Base-by-base conservation (phyloP, 2,888 invertebrate genomes). In the Marasmarcha lunaedactyla region DNA sequence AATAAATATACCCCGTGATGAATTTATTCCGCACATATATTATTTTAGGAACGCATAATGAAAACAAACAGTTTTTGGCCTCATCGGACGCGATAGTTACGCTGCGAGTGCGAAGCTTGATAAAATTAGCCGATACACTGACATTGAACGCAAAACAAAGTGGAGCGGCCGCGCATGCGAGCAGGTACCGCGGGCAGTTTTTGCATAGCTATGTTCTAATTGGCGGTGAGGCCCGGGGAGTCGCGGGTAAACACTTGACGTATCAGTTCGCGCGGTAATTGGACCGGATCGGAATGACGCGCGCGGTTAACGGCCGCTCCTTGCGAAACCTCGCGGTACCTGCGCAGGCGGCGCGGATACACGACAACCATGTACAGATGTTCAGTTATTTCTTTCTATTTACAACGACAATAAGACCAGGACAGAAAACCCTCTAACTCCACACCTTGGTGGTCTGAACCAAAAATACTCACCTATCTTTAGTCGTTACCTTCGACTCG, bases 141-240 rank as follows among this genome's bases (percentile, higher is more conserved):
- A 81, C 81, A 81, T 81, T 81, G 79, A 78, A 81, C 78, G 78
- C 71, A 73, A 78, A 76, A 78, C 77, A 77, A 78, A 77, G 72
- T 78, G 10, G 50, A 30, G 69, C 76, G 73, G 74, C 68, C 66
- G 69, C 76, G 74, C 74, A 69, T 66, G 72, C 70, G 72, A 58
- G 58, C 30, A 30, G 30, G 30, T 30, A 11, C 30, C 10, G 30
- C 30, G 9, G 9, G 6, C 25, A 25, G 9, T 25, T 6, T 25
- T 25, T 25, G 25, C 25, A 25, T 25, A 6, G 25, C 25, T 25
- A 25, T 25, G 5, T 25, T 25, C 5, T 25, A 25, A 25, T 25
- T 25, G 25, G 6, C 6, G 6, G 6, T 25, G 25, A 25, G 25
- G n/a, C 59, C 57, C 45, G 52, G 59, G 66, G 65, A 54, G 59